A percentile compares a stretch with the other conserved stretches of the same genome.
phyloP scores from a whole-genome alignment of 2,113 vertebrate species.

The Camelus dromedarius region DNA sequence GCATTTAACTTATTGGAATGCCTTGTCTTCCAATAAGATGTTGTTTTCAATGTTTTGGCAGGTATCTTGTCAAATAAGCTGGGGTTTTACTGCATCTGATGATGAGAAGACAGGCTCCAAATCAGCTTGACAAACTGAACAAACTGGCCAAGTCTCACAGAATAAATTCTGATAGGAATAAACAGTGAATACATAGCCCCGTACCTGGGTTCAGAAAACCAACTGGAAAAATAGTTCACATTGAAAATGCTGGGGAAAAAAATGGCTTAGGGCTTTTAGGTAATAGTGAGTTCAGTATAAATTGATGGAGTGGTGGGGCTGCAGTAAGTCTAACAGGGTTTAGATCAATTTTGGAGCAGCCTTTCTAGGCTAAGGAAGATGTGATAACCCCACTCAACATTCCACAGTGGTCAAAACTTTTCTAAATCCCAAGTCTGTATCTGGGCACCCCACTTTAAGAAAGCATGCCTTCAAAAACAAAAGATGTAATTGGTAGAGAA shows the following conservation, averaged over 20 bases:
- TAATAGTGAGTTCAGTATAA: background rate
- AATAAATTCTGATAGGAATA: background rate
- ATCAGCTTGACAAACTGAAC: background rate
- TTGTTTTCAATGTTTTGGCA: background rate
- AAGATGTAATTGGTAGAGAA: background rate
- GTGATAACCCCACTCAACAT: background rate
- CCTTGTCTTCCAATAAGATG: background rate
- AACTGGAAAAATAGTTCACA: background rate
- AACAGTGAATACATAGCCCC: background rate
- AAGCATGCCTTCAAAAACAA: conserved; percentile 14
- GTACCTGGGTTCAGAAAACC: background rate
- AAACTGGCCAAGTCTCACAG: background rate
- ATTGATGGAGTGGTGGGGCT: background rate
- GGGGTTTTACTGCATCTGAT: background rate
- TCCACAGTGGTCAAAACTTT: background rate
- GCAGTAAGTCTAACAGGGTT: background rate
- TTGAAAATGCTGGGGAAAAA: background rate
- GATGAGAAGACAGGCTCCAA: background rate
- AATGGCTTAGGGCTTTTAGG: background rate
- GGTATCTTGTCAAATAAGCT: conserved; percentile 2
- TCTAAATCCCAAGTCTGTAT: background rate
- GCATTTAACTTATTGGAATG: background rate
- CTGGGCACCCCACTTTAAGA: background rate
- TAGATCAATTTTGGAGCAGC: background rate
- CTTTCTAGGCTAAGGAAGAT: background rate